Evolutionary conservation across 2,113 vertebrate species (phyloP).

Genomic region (Menidia beryllina): DNA sequence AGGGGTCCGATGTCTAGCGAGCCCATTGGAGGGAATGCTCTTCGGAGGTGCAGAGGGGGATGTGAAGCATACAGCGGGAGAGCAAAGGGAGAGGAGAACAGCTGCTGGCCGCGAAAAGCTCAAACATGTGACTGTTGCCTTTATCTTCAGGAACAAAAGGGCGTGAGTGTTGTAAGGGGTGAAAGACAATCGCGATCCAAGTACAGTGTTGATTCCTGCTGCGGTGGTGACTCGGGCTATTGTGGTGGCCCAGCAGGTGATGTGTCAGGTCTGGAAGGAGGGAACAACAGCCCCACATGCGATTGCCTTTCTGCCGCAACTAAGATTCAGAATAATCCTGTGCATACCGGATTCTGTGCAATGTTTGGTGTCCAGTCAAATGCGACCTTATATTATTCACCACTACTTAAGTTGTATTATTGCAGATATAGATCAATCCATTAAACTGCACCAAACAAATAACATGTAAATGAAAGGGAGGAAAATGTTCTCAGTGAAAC

Average conservation of each 20-base stretch:
- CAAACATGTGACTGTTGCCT: constrained; percentile 83
- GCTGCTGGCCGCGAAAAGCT: constrained; percentile 77
- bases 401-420: background rate
- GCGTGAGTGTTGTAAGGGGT: constrained; percentile 75
- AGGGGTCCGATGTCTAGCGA: constrained; percentile 74
- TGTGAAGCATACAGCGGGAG: constrained; percentile 53
- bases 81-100: constrained; percentile 67
- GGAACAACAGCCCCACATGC: constrained; percentile 47
- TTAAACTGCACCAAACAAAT: constrained; percentile 13
- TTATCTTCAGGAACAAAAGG: constrained; percentile 81
- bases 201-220: constrained; percentile 78
- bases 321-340: constrained; percentile 3
- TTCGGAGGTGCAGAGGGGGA: constrained; percentile 52
- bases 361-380: background rate
- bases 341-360: background rate
- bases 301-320: constrained; percentile 33
- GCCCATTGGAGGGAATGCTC: constrained; percentile 57
- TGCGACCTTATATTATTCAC: background rate
- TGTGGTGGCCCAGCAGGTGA: constrained; percentile 73
- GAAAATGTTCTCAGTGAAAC: background rate
- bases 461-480: no score
- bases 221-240: constrained; percentile 69
- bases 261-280: constrained; percentile 67
- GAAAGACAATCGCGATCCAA: constrained; percentile 76
- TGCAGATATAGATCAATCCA: background rate